phyloP scores from a whole-genome alignment of 1,140 invertebrate genomes.

The Heterodera carotae region DNA sequence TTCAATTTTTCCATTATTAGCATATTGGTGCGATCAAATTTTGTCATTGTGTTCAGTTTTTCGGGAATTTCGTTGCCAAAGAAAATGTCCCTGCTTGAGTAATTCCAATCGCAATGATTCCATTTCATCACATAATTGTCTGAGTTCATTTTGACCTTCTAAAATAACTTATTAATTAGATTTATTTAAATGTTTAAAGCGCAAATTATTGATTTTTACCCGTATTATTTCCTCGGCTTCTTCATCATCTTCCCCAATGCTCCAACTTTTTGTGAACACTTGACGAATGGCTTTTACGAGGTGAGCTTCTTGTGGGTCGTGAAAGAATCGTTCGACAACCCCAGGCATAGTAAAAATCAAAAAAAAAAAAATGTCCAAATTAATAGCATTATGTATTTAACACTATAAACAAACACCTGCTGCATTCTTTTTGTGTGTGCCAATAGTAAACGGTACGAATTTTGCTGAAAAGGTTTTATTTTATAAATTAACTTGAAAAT shows the following conservation, averaged over 20 bases:
- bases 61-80: no score
- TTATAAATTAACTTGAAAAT: neutral
- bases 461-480: neutral
- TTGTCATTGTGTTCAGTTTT: no score
- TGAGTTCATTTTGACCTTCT: no score
- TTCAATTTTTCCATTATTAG: no score
- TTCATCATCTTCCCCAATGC: neutral
- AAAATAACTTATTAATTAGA: no score
- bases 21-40: no score
- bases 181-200: no score
- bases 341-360: neutral
- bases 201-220: no score
- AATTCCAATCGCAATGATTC: no score
- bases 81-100: no score
- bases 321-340: neutral
- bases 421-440: neutral
- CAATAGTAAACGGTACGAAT: neutral
- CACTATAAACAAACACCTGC: neutral
- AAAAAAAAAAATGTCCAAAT: no score
- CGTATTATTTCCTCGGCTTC: neutral
- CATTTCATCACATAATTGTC: no score
- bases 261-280: slow-evolving; percentile 18
- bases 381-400: neutral
- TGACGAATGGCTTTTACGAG: neutral
- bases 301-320: neutral